Evolutionary conservation across 2,888 invertebrate genomes (phyloP).

Genomic region (Drosophila lacicola): DNA sequence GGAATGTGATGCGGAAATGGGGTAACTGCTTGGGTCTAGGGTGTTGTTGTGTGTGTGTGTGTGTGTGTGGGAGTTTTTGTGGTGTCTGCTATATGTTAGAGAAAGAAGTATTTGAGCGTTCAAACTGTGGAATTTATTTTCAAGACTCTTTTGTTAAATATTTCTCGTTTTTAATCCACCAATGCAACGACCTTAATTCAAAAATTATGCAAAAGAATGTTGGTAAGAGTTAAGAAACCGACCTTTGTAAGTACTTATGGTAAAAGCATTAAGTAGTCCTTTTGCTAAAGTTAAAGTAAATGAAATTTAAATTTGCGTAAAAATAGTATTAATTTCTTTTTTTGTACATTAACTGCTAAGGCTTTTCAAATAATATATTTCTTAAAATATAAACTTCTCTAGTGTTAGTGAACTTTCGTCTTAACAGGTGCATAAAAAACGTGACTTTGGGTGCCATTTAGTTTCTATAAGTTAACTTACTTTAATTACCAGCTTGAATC

Average conservation of each 20-base stretch:
- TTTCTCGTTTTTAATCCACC: constrained; percentile 28
- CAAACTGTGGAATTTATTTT: constrained; percentile 43
- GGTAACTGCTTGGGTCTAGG: constrained; percentile 27
- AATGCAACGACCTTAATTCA: constrained; percentile 48
- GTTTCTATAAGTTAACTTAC: too few species aligned
- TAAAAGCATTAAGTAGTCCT: constrained; percentile 12
- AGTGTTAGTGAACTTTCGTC: too few species aligned
- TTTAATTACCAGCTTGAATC: too few species aligned
- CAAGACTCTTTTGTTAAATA: constrained; percentile 25
- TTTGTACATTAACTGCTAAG: too few species aligned
- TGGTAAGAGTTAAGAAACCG: neutral
- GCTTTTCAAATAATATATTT: neutral
- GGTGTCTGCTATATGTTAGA: constrained; percentile 56
- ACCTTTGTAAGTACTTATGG: constrained; percentile 8
- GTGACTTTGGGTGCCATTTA: too few species aligned
- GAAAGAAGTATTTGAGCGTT: constrained; percentile 34
- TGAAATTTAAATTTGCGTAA: neutral
- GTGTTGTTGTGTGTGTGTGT: constrained; percentile 5
- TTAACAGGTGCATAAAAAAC: too few species aligned
- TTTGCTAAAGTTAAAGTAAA: neutral
- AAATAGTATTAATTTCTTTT: neutral
- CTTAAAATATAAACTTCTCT: too few species aligned
- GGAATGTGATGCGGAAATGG: constrained; percentile 48
- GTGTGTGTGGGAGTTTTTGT: constrained; percentile 8
- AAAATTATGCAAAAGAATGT: constrained; percentile 37